Percentiles rank a stretch among this genome's conserved stretches.
These are phyloP conservation scores for Pyrgus malvae DNA, from an alignment of 2,888 invertebrate genomes.

Conservation along the genomic window DNA sequence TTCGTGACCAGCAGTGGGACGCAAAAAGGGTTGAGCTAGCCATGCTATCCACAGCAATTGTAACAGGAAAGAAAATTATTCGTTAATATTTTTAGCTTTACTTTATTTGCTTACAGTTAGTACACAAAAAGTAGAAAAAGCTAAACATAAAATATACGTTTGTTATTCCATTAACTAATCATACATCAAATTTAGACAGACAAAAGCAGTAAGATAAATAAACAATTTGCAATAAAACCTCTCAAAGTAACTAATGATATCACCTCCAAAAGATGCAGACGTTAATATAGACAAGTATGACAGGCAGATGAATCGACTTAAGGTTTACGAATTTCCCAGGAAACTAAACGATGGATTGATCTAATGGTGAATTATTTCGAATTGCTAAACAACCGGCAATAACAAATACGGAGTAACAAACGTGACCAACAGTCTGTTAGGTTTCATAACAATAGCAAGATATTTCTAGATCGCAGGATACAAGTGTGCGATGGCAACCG, in stretches of 20 bases:
- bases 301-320: too few relatives aligned
- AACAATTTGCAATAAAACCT: neutral
- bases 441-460: constrained; percentile 63
- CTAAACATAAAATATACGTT: neutral
- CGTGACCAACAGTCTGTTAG: constrained; percentile 56
- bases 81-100: neutral
- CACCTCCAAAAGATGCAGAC: neutral
- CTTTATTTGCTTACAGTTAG: neutral
- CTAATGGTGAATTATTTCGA: constrained; percentile 31
- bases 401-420: constrained; percentile 44
- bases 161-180: neutral
- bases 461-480: constrained; percentile 62
- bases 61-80: too few relatives aligned
- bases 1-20: too few relatives aligned
- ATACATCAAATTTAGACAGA: neutral
- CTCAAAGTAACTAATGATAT: neutral
- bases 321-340: neutral
- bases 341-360: neutral
- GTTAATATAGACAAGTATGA: too few relatives aligned
- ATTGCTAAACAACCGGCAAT: constrained; percentile 46
- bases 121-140: neutral
- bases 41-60: too few relatives aligned
- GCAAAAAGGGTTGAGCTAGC: too few relatives aligned
- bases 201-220: neutral
- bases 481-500: constrained; percentile 48